phyloP scores from a whole-genome alignment of 2,888 invertebrate species.

The Xestia ashworthii region DNA sequence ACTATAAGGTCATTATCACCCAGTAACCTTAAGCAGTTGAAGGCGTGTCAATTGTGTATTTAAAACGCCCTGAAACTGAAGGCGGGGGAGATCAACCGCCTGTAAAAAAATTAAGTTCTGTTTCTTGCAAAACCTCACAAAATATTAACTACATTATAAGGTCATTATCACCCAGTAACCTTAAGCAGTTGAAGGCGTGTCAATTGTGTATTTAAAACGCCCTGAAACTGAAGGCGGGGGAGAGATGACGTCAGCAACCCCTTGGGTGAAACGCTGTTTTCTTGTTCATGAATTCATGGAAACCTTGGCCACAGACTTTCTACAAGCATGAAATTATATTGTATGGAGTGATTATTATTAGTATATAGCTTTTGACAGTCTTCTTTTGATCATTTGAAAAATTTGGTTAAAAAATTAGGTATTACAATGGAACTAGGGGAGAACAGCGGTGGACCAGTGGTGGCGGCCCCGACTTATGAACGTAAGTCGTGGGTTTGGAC shows the following conservation, averaged over 20 bases:
- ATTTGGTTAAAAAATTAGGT: background rate
- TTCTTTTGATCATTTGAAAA: background rate
- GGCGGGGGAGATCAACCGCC: too few relatives aligned
- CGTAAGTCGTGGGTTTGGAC: too few relatives aligned
- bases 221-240: slow-evolving; percentile 24
- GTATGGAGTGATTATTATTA: too few relatives aligned
- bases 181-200: slow-evolving; percentile 41
- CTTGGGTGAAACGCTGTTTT: slow-evolving; percentile 16
- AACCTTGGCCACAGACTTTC: background rate
- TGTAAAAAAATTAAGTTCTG: too few relatives aligned
- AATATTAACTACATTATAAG: slow-evolving; percentile 11
- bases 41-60: slow-evolving; percentile 53
- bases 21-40: slow-evolving; percentile 22
- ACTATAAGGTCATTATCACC: slow-evolving; percentile 39
- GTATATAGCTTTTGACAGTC: too few relatives aligned
- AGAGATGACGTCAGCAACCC: slow-evolving; percentile 39
- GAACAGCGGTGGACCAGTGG: too few relatives aligned
- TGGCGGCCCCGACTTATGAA: too few relatives aligned
- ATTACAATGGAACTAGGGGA: too few relatives aligned
- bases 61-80: slow-evolving; percentile 44
- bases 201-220: slow-evolving; percentile 47
- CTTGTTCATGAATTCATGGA: slow-evolving; percentile 10
- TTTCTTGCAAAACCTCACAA: background rate
- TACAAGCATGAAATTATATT: background rate
- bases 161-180: slow-evolving; percentile 45